Conservation (phyloP, 1,140 invertebrate genomes). For the Patella vulgata region DNA sequence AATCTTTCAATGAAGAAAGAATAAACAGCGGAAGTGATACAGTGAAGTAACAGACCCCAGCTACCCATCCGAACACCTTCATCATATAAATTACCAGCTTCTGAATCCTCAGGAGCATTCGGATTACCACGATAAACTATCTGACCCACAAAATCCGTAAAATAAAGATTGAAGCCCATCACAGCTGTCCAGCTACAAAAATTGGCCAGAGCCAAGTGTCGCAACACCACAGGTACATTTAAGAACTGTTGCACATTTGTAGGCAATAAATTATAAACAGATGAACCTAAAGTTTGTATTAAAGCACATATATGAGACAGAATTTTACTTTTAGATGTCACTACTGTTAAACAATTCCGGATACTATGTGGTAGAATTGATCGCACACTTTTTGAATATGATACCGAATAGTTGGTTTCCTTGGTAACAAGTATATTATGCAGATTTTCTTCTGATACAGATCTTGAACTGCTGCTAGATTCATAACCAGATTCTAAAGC, state of each 20-base stretch:
- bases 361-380: too few species aligned
- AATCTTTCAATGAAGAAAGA: slow-evolving; percentile 67
- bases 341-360: too few species aligned
- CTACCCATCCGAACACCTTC: slow-evolving; percentile 70
- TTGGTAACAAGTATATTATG: too few species aligned
- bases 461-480: slow-evolving; percentile 27
- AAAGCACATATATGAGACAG: too few species aligned
- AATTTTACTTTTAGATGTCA: too few species aligned
- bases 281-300: too few species aligned
- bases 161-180: slow-evolving; percentile 70
- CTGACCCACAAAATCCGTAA: slow-evolving; percentile 70
- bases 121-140: slow-evolving; percentile 69
- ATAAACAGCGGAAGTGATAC: slow-evolving; percentile 66
- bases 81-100: slow-evolving; percentile 64
- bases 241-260: slow-evolving; percentile 46
- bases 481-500: slow-evolving; percentile 50
- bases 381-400: too few species aligned
- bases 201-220: slow-evolving; percentile 58
- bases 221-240: slow-evolving; percentile 63
- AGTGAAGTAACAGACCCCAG: slow-evolving; percentile 69
- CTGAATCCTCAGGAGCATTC: slow-evolving; percentile 59
- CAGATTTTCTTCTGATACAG: slow-evolving; percentile 5
- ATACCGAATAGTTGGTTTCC: too few species aligned
- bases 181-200: slow-evolving; percentile 67
- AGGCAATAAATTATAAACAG: slow-evolving; percentile 36